phyloP scores from a whole-genome alignment of 1,140 invertebrate genomes.

The Conus betulinus region DNA sequence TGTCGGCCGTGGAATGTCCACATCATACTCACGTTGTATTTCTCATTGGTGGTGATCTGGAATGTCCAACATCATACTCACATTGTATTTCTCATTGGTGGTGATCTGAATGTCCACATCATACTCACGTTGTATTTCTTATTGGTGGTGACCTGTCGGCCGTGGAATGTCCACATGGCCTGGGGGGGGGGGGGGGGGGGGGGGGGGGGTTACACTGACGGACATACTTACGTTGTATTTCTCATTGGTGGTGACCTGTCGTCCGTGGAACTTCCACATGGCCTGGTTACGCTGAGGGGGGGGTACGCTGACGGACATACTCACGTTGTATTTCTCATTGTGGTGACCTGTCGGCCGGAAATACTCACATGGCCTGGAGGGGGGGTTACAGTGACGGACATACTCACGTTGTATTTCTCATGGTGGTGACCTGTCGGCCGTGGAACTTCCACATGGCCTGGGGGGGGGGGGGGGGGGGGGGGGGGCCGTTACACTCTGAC shows the following conservation, averaged over 20 bases:
- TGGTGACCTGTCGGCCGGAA: slow-evolving; percentile 79
- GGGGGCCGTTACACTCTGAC: too few species aligned
- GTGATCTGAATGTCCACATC: slow-evolving; percentile 87
- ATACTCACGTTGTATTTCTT: slow-evolving; percentile 80
- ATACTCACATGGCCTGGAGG: too few species aligned
- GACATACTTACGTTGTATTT: slow-evolving; percentile 80
- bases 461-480: slow-evolving; percentile 93
- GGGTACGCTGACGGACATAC: too few species aligned
- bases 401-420: too few species aligned
- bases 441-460: slow-evolving; percentile 90
- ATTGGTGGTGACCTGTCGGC: slow-evolving; percentile 74
- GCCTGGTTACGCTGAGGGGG: slow-evolving; percentile 87
- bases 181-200: slow-evolving; percentile 88
- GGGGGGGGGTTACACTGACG: slow-evolving; percentile 80
- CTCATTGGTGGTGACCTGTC: slow-evolving; percentile 33
- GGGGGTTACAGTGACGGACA: too few species aligned
- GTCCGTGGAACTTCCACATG: slow-evolving; percentile 90
- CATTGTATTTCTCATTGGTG: slow-evolving; percentile 80
- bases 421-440: slow-evolving; percentile 77
- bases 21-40: too few species aligned
- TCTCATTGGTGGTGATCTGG: too few species aligned
- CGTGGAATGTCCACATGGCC: slow-evolving; percentile 89
- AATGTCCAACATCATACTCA: too few species aligned
- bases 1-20: slow-evolving; percentile 87
- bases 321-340: slow-evolving; percentile 80